Percentiles rank a stretch among this genome's conserved stretches.
phyloP scores from a whole-genome alignment of 2,888 invertebrate genomes.

The Sepiola atlantica region DNA sequence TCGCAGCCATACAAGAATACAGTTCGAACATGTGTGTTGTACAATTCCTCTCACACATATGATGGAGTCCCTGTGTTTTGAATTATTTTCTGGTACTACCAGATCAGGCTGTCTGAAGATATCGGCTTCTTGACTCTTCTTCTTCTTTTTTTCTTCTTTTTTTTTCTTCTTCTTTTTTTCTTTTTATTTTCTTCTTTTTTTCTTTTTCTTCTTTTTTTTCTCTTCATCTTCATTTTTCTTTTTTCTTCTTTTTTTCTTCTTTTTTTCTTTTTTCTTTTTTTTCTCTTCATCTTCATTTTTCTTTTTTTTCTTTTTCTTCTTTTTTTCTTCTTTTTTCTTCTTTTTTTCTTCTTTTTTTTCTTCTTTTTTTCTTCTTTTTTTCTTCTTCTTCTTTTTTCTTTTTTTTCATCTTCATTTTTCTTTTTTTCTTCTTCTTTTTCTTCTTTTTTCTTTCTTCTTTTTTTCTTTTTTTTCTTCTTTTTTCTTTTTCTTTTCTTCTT shows the following conservation, averaged over 20 bases:
- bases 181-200: neutral
- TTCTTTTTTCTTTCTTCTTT: too few relatives aligned
- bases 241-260: neutral
- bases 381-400: neutral
- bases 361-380: neutral
- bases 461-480: too few relatives aligned
- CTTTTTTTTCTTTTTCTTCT: neutral
- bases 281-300: neutral
- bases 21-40: too few relatives aligned
- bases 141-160: neutral
- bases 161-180: neutral
- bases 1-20: too few relatives aligned
- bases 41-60: too few relatives aligned
- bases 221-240: neutral
- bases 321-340: neutral
- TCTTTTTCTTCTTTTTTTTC: neutral
- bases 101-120: neutral
- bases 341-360: neutral
- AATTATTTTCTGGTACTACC: neutral
- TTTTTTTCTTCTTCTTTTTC: too few relatives aligned
- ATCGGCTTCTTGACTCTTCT: neutral
- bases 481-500: too few relatives aligned
- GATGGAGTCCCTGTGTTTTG: too few relatives aligned
- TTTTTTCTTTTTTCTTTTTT: too few relatives aligned
- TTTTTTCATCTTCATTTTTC: too few relatives aligned